A percentile compares a stretch with the other conserved stretches of the same genome.
These are phyloP conservation scores for Notoglanidium macrostoma DNA, from an alignment of 2,797 vertebrate species.

Conservation along the genomic window DNA sequence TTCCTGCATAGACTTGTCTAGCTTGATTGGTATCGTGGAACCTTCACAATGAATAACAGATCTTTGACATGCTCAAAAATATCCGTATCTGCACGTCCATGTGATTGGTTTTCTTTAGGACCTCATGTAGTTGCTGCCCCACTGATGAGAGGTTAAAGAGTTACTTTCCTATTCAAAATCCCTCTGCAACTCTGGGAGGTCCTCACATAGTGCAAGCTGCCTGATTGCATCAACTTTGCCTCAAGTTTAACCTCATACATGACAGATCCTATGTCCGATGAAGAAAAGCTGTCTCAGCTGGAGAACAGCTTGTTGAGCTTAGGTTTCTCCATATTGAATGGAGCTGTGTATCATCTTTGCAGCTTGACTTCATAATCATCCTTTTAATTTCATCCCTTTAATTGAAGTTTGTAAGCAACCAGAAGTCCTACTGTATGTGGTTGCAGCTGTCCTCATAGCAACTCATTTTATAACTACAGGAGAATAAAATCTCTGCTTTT, in stretches of 20 bases:
- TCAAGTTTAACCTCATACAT: background rate
- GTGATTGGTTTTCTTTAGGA: background rate
- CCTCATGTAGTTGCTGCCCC: background rate
- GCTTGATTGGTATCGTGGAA: background rate
- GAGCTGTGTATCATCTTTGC: background rate
- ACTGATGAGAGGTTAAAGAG: slow-evolving; percentile 14
- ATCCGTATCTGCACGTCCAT: background rate
- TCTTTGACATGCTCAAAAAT: background rate
- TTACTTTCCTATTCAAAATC: slow-evolving; percentile 2
- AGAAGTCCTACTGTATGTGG: background rate
- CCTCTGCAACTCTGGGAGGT: slow-evolving; percentile 8
- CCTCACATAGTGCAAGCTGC: slow-evolving; percentile 1
- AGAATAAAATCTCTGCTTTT: background rate
- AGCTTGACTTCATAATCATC: background rate
- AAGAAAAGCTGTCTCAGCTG: background rate
- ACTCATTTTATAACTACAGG: background rate
- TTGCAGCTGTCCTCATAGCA: background rate
- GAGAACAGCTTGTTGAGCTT: background rate
- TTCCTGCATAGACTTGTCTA: background rate
- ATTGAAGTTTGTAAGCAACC: background rate
- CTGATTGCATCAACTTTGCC: slow-evolving; percentile 18
- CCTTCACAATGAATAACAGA: background rate
- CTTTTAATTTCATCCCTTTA: background rate
- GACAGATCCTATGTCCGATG: background rate
- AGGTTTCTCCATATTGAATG: background rate